Percentiles rank a stretch among this genome's conserved stretches.
phyloP scores from a whole-genome alignment of 2,113 vertebrate genomes.

The Excalfactoria chinensis region DNA sequence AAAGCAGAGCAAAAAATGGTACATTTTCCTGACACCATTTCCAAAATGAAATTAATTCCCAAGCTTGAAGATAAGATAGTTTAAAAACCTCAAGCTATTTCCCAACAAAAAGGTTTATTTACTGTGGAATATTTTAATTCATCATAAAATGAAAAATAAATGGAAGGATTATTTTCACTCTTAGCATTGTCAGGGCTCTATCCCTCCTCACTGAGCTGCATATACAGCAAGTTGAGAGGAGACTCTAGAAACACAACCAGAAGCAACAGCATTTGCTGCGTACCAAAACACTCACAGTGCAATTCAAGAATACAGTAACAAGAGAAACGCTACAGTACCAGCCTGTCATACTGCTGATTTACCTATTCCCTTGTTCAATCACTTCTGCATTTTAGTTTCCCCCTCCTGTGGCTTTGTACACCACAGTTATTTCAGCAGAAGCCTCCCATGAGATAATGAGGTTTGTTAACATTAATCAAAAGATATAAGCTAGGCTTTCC shows the following conservation, averaged over 20 bases:
- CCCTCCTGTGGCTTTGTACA: not conserved
- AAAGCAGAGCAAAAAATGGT: not conserved
- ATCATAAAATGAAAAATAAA: not conserved
- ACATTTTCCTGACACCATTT: not conserved
- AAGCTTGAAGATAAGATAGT: not conserved
- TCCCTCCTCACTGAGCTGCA: not conserved
- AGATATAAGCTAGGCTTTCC: not conserved
- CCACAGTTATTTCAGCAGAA: not conserved
- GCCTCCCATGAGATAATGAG: not conserved
- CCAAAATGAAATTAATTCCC: not conserved
- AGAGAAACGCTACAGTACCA: not conserved
- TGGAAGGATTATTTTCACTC: not conserved
- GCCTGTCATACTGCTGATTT: not conserved
- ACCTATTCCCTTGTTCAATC: not conserved
- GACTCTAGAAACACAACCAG: not conserved
- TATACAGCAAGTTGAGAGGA: not conserved
- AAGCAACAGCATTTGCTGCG: not conserved
- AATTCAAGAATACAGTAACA: not conserved
- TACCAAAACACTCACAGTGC: not conserved
- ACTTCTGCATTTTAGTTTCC: not conserved
- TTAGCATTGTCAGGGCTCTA: not conserved
- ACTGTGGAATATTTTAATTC: not conserved
- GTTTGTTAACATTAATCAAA: not conserved
- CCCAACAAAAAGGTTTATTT: not conserved
- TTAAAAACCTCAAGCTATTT: not conserved